phyloP scores from a whole-genome alignment of 2,113 vertebrate species.

The Taurulus bubalis region DNA sequence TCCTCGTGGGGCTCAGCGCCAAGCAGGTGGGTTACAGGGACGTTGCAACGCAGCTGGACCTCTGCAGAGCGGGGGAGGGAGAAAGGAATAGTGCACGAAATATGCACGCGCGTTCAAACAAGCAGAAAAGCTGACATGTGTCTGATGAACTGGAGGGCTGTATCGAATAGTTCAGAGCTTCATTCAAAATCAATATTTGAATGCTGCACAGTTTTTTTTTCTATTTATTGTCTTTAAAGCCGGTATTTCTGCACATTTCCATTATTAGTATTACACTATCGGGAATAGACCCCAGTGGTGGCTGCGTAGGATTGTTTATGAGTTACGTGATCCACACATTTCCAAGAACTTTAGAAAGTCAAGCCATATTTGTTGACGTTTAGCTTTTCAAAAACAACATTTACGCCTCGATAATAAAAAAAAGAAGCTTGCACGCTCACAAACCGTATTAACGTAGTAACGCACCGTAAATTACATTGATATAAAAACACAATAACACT shows the following conservation, averaged over 20 bases:
- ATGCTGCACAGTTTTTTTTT: neutral
- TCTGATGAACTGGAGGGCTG: neutral
- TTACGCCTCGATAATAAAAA: too few species aligned
- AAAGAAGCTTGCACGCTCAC: neutral
- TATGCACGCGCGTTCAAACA: neutral
- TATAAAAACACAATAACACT: neutral
- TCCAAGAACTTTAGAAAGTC: neutral
- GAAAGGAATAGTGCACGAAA: neutral
- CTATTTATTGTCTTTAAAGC: neutral
- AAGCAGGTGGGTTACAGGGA: slow-evolving; percentile 8
- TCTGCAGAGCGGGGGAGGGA: neutral
- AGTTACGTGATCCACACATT: neutral
- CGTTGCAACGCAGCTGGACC: slow-evolving; percentile 23
- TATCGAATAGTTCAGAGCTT: neutral
- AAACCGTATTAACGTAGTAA: too few species aligned
- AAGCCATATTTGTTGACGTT: neutral
- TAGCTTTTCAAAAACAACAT: neutral
- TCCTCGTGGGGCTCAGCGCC: neutral
- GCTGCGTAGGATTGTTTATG: neutral
- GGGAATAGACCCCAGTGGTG: neutral
- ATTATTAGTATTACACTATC: neutral
- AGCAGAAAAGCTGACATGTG: neutral
- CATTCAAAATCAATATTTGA: neutral
- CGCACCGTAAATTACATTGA: neutral
- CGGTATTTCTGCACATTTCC: neutral